These are phyloP conservation scores for Laupala kohalensis DNA, from an alignment of 1,140 invertebrate species.

Conservation along the genomic window DNA sequence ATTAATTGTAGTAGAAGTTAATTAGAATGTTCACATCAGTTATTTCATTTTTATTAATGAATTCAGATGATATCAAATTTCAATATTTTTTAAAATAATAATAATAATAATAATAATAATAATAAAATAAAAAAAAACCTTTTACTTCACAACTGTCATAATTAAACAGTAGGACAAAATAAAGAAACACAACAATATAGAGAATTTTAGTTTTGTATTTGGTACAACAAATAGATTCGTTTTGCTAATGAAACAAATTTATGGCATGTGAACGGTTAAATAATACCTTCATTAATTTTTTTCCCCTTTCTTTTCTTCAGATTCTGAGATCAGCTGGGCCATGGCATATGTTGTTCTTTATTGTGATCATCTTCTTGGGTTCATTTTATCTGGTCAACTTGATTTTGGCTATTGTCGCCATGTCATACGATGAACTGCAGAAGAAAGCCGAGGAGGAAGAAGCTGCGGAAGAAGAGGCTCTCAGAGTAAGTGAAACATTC, in stretches of 20 bases:
- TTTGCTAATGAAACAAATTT: neutral
- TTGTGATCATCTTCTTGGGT: slow-evolving; percentile 95
- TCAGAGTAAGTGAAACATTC: slow-evolving; percentile 45
- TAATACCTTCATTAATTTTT: neutral
- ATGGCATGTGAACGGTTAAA: too few species aligned
- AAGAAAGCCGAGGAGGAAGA: slow-evolving; percentile 96
- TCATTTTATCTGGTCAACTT: slow-evolving; percentile 98
- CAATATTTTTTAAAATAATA: too few species aligned
- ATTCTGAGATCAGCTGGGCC: slow-evolving; percentile 85
- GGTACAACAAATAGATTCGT: neutral
- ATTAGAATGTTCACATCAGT: too few species aligned
- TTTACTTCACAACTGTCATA: too few species aligned
- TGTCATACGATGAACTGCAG: slow-evolving; percentile 97
- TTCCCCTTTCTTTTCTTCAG: slow-evolving; percentile 34
- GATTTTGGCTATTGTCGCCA: slow-evolving; percentile 97
- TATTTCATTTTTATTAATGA: too few species aligned
- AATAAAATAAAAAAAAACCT: too few species aligned
- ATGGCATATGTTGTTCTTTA: slow-evolving; percentile 96
- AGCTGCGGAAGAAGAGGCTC: slow-evolving; percentile 77
- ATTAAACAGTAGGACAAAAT: too few species aligned
- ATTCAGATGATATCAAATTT: too few species aligned
- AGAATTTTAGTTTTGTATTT: too few species aligned
- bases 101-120: too few species aligned
- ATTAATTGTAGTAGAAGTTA: too few species aligned
- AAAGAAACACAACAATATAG: too few species aligned